Base-by-base conservation (phyloP, 1,140 invertebrate species). In the Drosophila grimshawi region DNA sequence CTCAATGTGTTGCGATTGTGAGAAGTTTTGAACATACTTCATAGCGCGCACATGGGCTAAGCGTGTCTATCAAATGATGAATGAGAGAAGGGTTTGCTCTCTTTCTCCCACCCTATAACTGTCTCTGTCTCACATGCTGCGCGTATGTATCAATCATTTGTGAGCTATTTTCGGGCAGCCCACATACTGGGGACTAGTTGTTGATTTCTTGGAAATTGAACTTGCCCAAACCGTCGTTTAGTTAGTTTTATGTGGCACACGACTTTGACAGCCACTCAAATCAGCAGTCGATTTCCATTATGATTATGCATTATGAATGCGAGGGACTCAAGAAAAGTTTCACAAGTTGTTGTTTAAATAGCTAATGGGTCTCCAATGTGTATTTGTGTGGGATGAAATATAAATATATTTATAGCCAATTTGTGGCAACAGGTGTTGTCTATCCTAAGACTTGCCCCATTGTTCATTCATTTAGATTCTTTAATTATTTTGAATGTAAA, bases 11-110 rank as follows among this genome's bases (percentile, higher is more conserved):
- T 43, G 33, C 33, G 0, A n/a, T 43, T 43, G 10, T 41, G 39
- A 39, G 6, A 61, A 56, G 48, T 56, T 56, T 60, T 64, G 73
- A 77, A 59, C 80, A 77, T 70, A 71, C 81, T 83, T 77, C 67
- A 46, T 61, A n/a, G 45, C 30, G 61, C 30, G 51, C 19, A 62
- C 60, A 68, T 27, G 7, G 63, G 60, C 41, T 51, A 52, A 64
- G 57, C 61, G 45, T 59, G 69, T 66, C 60, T 69, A 86, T 86
- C 78, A 60, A 60, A 63, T 86, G 78, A 86, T 78, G 63, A 86
- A 72, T 81, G 81, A 51, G 33, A 29, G 30, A 56, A 52, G 19
- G 19, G 19, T 19, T 19, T 19, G 41, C 8, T 39, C 10, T 39
- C 35, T 30, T n/a, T 1, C 0, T 5, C 7, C 27, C 10, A 6